phyloP scores from a whole-genome alignment of 2,888 invertebrate species.

The Pomacea canaliculata region DNA sequence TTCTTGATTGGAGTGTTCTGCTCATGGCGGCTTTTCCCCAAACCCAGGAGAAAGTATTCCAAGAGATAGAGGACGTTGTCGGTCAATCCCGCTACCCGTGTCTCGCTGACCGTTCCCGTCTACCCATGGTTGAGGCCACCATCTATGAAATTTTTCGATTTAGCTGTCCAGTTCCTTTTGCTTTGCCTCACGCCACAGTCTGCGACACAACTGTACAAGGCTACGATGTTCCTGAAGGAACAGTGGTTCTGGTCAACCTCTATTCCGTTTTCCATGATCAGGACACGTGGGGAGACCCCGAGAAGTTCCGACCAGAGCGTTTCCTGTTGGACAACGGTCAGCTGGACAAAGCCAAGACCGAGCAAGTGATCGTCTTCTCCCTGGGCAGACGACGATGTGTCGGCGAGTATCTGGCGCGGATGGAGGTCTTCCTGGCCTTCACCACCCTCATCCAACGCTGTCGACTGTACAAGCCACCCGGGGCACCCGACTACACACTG shows the following conservation, averaged over 20 bases:
- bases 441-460: slow-evolving; percentile 4
- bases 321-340: slow-evolving; percentile 19
- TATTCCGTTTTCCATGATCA: slow-evolving; percentile 23
- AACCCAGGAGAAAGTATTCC: slow-evolving; percentile 51
- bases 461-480: slow-evolving; percentile 3
- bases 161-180: neutral
- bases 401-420: slow-evolving; percentile 17
- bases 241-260: slow-evolving; percentile 22
- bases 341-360: slow-evolving; percentile 15
- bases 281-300: slow-evolving; percentile 29
- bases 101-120: slow-evolving; percentile 34
- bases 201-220: slow-evolving; percentile 23
- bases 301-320: slow-evolving; percentile 33
- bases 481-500: neutral
- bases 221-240: slow-evolving; percentile 28
- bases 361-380: slow-evolving; percentile 23
- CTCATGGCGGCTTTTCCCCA: slow-evolving; percentile 54
- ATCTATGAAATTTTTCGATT: slow-evolving; percentile 8
- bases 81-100: slow-evolving; percentile 46
- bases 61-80: slow-evolving; percentile 48
- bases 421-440: slow-evolving; percentile 19
- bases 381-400: slow-evolving; percentile 25
- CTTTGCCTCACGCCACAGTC: slow-evolving; percentile 11
- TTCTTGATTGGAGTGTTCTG: slow-evolving; percentile 54
- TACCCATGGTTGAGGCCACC: slow-evolving; percentile 8